phyloP scores from a whole-genome alignment of 1,140 invertebrate species.

The Sycophaga agraensis region DNA sequence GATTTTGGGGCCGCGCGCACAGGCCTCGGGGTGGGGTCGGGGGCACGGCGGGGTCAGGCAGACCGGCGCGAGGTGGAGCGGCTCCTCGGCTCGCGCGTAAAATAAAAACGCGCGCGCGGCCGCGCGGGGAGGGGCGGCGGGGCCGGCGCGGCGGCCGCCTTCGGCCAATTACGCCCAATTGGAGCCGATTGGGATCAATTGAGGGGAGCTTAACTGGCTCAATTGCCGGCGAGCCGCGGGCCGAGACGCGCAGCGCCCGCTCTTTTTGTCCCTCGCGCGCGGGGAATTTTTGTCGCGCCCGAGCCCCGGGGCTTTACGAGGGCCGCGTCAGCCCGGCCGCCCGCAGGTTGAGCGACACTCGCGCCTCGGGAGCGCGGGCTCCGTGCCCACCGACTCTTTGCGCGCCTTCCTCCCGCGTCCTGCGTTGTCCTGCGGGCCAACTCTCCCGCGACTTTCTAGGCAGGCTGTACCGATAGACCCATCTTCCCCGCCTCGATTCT shows the following conservation, averaged over 20 bases:
- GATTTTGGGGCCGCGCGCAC: too few species aligned
- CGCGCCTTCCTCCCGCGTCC: too few species aligned
- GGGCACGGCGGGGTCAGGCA: background rate
- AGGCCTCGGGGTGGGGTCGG: too few species aligned
- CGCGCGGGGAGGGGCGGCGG: background rate
- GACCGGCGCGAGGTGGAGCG: background rate
- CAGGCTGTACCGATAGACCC: too few species aligned
- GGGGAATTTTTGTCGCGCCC: background rate
- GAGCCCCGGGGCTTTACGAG: background rate
- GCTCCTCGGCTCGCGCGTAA: background rate
- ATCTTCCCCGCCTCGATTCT: too few species aligned
- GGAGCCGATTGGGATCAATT: conserved; percentile 26
- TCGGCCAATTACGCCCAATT: conserved; percentile 28
- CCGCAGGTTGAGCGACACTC: background rate
- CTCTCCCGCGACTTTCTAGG: too few species aligned
- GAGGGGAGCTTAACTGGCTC: conserved; percentile 25
- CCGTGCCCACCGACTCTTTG: too few species aligned
- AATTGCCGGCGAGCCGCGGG: conserved; percentile 20
- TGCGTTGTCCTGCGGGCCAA: too few species aligned
- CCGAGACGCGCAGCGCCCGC: background rate
- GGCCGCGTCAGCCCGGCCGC: background rate
- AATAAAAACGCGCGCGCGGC: conserved; percentile 11
- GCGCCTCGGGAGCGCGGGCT: background rate
- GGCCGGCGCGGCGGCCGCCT: conserved; percentile 1
- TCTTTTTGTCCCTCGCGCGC: background rate